Evolutionary conservation across 2,797 vertebrate species (phyloP).

Genomic region (Acipenser transmontanus): DNA sequence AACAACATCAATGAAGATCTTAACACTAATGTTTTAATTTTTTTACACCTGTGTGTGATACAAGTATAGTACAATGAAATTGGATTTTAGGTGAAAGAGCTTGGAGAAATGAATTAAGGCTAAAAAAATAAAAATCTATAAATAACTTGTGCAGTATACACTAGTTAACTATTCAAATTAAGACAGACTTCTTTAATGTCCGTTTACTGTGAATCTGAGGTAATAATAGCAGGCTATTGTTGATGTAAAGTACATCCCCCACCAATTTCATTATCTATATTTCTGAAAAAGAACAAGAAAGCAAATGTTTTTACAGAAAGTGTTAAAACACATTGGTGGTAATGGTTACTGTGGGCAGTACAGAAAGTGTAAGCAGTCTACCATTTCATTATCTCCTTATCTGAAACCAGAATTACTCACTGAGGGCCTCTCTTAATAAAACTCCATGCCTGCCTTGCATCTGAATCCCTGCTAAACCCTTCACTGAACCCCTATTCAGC

Average conservation of each 20-base stretch:
- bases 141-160: no score
- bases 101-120: no score
- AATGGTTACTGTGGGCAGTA: not conserved
- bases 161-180: constrained; percentile 12
- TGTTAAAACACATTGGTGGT: not conserved
- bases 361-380: not conserved
- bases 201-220: no score
- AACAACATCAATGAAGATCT: no score
- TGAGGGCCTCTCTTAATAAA: not conserved
- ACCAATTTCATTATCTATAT: constrained; percentile 1
- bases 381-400: not conserved
- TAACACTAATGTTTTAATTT: no score
- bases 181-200: not conserved
- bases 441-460: not conserved
- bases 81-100: no score
- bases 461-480: not conserved
- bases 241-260: constrained; percentile 12
- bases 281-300: constrained; percentile 3
- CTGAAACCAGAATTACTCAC: not conserved
- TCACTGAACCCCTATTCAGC: not conserved
- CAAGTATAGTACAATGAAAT: no score
- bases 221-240: constrained; percentile 4
- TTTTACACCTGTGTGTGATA: no score
- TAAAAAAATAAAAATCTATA: no score
- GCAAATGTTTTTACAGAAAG: not conserved